These are phyloP conservation scores for Clytia hemisphaerica DNA, from an alignment of 30 jellyfish, hydroid and myxozoan genomes.

Conservation along the genomic window DNA sequence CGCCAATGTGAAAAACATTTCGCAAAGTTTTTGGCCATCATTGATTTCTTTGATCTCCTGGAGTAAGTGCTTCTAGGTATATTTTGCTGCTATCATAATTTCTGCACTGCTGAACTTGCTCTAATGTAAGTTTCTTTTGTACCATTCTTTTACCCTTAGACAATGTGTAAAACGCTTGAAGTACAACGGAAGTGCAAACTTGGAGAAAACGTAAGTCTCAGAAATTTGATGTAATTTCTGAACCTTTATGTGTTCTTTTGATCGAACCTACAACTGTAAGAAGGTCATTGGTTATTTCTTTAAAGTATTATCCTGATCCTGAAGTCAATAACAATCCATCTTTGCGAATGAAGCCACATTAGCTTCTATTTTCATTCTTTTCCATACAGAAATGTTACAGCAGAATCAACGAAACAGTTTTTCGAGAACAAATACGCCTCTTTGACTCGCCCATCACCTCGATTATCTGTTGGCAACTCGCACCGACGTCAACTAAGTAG, in stretches of 20 bases:
- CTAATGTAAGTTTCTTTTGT: too few relatives aligned
- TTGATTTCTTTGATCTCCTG: slow-evolving; percentile 79
- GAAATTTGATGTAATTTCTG: too few relatives aligned
- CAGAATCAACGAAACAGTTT: slow-evolving; percentile 68
- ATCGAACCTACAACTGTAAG: too few relatives aligned
- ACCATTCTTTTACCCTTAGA: too few relatives aligned
- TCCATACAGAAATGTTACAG: not conserved
- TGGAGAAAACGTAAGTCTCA: too few relatives aligned
- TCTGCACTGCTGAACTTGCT: too few relatives aligned
- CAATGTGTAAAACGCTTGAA: too few relatives aligned
- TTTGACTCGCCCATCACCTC: slow-evolving; percentile 50
- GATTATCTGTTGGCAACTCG: slow-evolving; percentile 5
- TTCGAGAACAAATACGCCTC: slow-evolving; percentile 58
- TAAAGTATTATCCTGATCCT: not conserved
- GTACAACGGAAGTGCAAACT: too few relatives aligned
- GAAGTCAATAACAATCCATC: not conserved
- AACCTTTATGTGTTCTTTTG: too few relatives aligned
- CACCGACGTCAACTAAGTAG: not conserved
- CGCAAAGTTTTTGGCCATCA: slow-evolving; percentile 87
- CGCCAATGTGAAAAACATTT: slow-evolving; percentile 73
- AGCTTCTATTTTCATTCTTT: not conserved
- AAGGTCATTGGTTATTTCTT: too few relatives aligned
- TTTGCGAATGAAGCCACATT: not conserved
- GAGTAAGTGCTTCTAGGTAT: slow-evolving; percentile 49
- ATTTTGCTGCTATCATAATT: not conserved